These are phyloP conservation scores for Peromyscus attwateri DNA, from an alignment of 2,797 vertebrate genomes.

Conservation along the genomic window DNA sequence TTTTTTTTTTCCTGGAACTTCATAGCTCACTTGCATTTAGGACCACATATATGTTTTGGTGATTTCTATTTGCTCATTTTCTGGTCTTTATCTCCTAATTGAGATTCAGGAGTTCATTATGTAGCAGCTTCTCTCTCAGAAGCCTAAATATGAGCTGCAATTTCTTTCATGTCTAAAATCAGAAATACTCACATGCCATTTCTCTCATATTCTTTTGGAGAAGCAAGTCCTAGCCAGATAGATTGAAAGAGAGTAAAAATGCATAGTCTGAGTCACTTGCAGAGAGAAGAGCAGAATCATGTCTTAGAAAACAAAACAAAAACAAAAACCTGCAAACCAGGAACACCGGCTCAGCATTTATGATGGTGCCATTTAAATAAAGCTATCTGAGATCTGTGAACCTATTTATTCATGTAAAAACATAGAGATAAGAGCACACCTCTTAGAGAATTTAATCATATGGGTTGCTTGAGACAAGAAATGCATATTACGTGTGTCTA, in stretches of 20 bases:
- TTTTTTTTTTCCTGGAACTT: no score
- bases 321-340: not conserved
- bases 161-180: not conserved
- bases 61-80: not conserved
- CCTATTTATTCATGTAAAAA: not conserved
- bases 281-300: not conserved
- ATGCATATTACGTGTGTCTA: not conserved
- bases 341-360: not conserved
- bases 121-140: not conserved
- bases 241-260: not conserved
- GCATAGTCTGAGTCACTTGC: not conserved
- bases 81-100: not conserved
- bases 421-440: not conserved
- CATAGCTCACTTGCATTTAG: not conserved
- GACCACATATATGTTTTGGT: rapidly evolving
- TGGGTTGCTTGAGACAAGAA: not conserved
- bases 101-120: not conserved
- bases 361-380: not conserved
- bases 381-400: not conserved
- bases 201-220: not conserved
- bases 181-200: not conserved
- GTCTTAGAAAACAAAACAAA: not conserved
- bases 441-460: not conserved
- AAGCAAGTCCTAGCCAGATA: not conserved
- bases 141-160: not conserved